A percentile compares a stretch with the other conserved stretches of the same genome.
Conservation (phyloP, 2,797 vertebrate species). For the Lacerta agilis region DNA sequence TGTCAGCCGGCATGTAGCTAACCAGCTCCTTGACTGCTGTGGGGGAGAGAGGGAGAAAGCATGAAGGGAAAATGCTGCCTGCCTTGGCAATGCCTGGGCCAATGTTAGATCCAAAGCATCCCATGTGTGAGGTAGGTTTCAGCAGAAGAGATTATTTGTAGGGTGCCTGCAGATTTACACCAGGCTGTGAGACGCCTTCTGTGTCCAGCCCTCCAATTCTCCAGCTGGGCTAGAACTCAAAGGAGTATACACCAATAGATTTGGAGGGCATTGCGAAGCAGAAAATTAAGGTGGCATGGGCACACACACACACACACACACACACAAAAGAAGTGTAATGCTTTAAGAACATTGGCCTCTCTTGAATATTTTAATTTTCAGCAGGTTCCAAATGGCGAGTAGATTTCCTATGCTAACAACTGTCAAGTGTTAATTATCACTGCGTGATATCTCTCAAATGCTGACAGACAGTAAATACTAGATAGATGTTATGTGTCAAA, state of each 20-base stretch:
- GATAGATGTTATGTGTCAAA: background rate
- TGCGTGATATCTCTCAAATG: background rate
- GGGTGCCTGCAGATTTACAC: background rate
- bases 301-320: no score
- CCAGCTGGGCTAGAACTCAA: background rate
- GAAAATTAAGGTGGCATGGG: no score
- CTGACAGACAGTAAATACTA: background rate
- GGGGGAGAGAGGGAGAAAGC: background rate
- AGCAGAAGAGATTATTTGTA: background rate
- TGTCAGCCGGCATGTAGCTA: slow-evolving; percentile 54
- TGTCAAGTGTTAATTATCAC: background rate
- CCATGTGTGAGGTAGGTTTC: background rate
- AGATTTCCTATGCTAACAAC: background rate
- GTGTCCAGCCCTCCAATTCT: background rate
- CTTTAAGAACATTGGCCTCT: background rate
- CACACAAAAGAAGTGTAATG: background rate
- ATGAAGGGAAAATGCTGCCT: background rate
- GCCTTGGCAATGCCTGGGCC: background rate
- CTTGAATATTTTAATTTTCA: background rate
- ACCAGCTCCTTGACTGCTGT: slow-evolving; percentile 39
- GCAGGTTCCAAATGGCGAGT: background rate
- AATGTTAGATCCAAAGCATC: background rate
- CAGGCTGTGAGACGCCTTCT: background rate
- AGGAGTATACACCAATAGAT: no score
- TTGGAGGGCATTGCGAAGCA: no score